Percentiles rank a stretch among this genome's conserved stretches.
These are phyloP conservation scores for Lasioglossum albipes DNA, from an alignment of 1,140 invertebrate genomes.

Conservation along the genomic window DNA sequence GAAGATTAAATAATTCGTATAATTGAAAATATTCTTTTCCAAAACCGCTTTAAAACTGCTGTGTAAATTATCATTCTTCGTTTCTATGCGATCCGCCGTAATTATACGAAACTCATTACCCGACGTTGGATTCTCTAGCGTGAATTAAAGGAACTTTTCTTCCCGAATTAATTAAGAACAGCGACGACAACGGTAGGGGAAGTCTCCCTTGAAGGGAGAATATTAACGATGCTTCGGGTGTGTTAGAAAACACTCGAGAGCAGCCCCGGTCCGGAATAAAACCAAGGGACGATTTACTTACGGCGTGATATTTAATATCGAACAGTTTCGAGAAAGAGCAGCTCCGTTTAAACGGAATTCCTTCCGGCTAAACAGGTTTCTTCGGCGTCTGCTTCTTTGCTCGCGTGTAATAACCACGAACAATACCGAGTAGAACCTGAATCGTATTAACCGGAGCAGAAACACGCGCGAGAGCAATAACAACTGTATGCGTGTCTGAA, in stretches of 20 bases:
- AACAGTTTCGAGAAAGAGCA: slow-evolving; percentile 5
- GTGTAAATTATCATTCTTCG: not conserved
- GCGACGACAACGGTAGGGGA: not conserved
- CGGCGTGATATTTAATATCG: slow-evolving; percentile 2
- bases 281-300: not conserved
- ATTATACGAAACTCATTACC: slow-evolving; percentile 1
- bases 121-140: not conserved
- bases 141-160: not conserved
- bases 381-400: not conserved
- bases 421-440: slow-evolving; percentile 6
- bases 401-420: slow-evolving; percentile 5
- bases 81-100: not conserved
- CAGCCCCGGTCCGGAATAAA: not conserved
- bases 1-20: too few species aligned
- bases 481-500: not conserved
- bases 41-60: too few species aligned
- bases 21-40: too few species aligned
- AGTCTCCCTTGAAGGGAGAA: not conserved
- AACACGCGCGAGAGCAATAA: not conserved
- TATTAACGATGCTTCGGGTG: not conserved
- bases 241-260: not conserved
- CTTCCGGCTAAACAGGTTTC: slow-evolving; percentile 16
- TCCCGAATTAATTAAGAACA: not conserved
- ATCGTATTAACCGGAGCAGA: not conserved
- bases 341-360: slow-evolving; percentile 5